Percentiles rank a stretch among this genome's conserved stretches.
phyloP scores from a whole-genome alignment of 2,888 invertebrate genomes.

The Tigriopus californicus region DNA sequence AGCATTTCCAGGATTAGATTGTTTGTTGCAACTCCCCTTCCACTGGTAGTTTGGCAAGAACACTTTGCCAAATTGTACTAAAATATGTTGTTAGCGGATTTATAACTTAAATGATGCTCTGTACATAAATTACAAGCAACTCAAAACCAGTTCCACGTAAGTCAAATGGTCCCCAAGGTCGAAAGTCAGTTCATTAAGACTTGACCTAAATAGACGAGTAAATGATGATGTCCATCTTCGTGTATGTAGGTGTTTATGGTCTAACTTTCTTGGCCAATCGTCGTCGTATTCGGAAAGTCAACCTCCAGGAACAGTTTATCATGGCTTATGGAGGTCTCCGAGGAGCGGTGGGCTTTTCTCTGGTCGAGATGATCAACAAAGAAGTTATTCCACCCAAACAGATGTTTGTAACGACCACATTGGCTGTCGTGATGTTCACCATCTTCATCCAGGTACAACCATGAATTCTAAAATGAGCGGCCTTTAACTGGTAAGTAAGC shows the following conservation, averaged over 20 bases:
- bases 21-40: too few species aligned
- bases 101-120: too few species aligned
- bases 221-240: too few species aligned
- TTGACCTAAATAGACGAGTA: too few species aligned
- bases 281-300: conserved; percentile 26
- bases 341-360: conserved; percentile 37
- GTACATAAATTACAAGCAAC: too few species aligned
- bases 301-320: conserved; percentile 34
- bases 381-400: conserved; percentile 21
- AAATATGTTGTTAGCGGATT: too few species aligned
- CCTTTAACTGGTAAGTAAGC: not conserved
- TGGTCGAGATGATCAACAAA: conserved; percentile 32
- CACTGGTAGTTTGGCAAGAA: too few species aligned
- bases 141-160: too few species aligned
- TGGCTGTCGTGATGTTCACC: conserved; percentile 29
- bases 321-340: conserved; percentile 38
- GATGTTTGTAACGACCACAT: conserved; percentile 28
- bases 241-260: conserved; percentile 30
- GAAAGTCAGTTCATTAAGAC: too few species aligned
- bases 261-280: conserved; percentile 32
- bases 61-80: too few species aligned
- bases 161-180: too few species aligned
- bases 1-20: too few species aligned
- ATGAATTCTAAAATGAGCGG: not conserved
- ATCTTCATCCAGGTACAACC: conserved; percentile 28